phyloP scores from a whole-genome alignment of 2,113 vertebrate species.

The Microtus pennsylvanicus region DNA sequence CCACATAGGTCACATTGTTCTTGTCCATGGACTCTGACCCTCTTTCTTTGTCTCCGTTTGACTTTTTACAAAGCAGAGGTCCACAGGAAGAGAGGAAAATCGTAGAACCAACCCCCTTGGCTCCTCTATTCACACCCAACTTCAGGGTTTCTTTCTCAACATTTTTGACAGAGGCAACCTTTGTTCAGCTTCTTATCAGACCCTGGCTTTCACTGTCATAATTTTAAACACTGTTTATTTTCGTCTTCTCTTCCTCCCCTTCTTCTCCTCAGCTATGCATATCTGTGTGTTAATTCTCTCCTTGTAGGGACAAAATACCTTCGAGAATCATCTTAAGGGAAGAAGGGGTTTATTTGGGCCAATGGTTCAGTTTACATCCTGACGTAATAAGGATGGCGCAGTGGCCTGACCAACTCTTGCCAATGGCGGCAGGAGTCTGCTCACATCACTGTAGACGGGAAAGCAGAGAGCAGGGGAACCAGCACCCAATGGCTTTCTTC shows the following conservation, averaged over 20 bases:
- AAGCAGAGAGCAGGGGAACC: not conserved
- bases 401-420: not conserved
- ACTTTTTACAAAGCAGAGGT: not conserved
- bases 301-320: not conserved
- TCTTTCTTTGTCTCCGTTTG: not conserved
- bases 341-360: not conserved
- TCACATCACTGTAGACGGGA: not conserved
- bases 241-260: not conserved
- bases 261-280: not conserved
- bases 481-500: not conserved
- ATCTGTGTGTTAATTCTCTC: not conserved
- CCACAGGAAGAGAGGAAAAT: not conserved
- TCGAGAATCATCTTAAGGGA: not conserved
- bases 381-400: no score
- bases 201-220: not conserved
- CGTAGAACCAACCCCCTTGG: not conserved
- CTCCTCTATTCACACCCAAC: not conserved
- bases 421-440: not conserved
- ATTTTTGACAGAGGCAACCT: not conserved
- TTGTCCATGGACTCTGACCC: not conserved
- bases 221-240: not conserved
- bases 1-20: not conserved
- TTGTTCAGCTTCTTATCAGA: no score
- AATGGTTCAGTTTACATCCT: not conserved
- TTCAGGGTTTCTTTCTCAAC: accelerated